phyloP scores from a whole-genome alignment of 92 coral and sea anemone species.

The Epizoanthus rinbou region DNA sequence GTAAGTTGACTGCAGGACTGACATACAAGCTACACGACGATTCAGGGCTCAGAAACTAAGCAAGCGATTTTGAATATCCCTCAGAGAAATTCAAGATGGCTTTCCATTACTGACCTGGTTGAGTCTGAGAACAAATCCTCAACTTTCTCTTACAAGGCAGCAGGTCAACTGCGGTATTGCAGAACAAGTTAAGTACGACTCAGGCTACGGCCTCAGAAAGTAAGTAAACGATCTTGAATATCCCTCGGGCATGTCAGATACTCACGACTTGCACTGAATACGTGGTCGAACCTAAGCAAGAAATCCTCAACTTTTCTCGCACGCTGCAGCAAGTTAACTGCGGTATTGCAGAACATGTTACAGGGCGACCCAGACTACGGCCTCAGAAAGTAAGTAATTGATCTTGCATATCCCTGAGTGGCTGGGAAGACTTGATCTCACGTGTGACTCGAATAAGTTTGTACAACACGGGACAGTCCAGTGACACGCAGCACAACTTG shows the following conservation, averaged over 20 bases:
- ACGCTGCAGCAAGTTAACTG: neutral
- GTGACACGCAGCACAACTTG: slow-evolving; percentile 77
- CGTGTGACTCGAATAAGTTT: slow-evolving; percentile 82
- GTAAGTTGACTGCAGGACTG: neutral
- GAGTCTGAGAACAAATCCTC: too few relatives aligned
- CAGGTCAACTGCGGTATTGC: too few relatives aligned
- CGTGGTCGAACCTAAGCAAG: neutral
- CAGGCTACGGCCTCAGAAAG: too few relatives aligned
- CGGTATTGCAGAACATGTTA: neutral
- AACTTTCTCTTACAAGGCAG: too few relatives aligned
- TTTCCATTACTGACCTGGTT: too few relatives aligned
- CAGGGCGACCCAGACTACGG: neutral
- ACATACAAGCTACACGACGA: neutral
- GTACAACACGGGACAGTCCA: slow-evolving; percentile 94
- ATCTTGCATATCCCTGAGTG: slow-evolving; percentile 58
- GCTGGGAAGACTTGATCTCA: slow-evolving; percentile 67
- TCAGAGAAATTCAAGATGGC: neutral
- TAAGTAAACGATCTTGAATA: too few relatives aligned
- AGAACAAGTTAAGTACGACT: too few relatives aligned
- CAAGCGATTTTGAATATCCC: slow-evolving; percentile 53
- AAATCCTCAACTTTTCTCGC: neutral
- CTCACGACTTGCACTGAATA: too few relatives aligned
- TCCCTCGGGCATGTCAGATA: too few relatives aligned
- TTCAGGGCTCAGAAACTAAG: neutral
- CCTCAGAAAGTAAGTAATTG: slow-evolving; percentile 34